Evolutionary conservation across 1,140 invertebrate species (phyloP).

Genomic region (Stegodyphus dumicola): DNA sequence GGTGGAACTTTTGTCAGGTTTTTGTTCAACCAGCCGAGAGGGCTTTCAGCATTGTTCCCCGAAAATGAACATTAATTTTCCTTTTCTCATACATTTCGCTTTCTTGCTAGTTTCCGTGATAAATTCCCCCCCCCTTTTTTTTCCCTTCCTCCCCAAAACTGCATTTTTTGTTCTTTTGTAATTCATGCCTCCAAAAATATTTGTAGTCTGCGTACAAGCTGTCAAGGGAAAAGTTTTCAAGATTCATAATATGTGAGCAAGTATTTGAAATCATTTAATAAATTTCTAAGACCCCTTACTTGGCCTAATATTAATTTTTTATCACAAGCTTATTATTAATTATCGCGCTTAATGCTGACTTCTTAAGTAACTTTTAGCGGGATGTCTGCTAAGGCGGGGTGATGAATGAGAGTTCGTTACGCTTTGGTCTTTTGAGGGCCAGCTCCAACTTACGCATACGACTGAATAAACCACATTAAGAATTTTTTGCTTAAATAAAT

Average conservation of each 20-base stretch:
- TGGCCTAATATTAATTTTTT: too few relatives aligned
- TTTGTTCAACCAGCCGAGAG: slow-evolving; percentile 44
- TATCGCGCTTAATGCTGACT: too few relatives aligned
- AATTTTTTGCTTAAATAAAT: too few relatives aligned
- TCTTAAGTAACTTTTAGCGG: too few relatives aligned
- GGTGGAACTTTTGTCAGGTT: slow-evolving; percentile 45
- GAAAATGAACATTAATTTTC: slow-evolving; percentile 50
- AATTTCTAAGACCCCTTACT: not conserved
- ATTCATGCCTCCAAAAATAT: slow-evolving; percentile 23
- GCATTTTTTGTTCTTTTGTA: slow-evolving; percentile 8
- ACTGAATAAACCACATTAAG: too few relatives aligned
- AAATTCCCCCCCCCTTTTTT: slow-evolving; percentile 1
- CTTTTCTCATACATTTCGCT: slow-evolving; percentile 24
- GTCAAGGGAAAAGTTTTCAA: slow-evolving; percentile 25
- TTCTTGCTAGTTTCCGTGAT: not conserved
- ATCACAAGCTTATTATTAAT: too few relatives aligned
- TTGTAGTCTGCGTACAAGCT: slow-evolving; percentile 17
- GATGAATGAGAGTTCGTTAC: too few relatives aligned
- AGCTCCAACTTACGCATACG: too few relatives aligned
- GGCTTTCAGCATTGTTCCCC: slow-evolving; percentile 41
- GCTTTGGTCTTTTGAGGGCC: too few relatives aligned
- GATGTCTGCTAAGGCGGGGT: too few relatives aligned
- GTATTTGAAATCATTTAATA: slow-evolving; percentile 43
- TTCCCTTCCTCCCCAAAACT: not conserved
- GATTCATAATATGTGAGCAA: slow-evolving; percentile 51